Base-by-base conservation (phyloP, 2,113 vertebrate genomes). In the Aptenodytes forsteri region DNA sequence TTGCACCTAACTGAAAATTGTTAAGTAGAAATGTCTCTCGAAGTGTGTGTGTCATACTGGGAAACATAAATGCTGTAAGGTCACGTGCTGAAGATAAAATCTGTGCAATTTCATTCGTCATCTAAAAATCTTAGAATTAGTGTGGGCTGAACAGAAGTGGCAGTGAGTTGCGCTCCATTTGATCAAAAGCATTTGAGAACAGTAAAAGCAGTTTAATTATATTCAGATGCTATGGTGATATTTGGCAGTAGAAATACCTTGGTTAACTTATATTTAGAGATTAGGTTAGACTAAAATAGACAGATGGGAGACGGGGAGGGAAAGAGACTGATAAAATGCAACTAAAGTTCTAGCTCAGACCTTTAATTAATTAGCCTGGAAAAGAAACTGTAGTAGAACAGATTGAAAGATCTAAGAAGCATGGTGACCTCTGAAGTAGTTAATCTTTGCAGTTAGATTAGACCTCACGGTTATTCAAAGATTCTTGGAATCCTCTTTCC, bases 351-450 rank as follows among this genome's bases (percentile, higher is more conserved):
- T 83, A 89, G 44, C 62, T 92, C 62, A 91, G 77, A 46, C 58
- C 36, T 87, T 84, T 77, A 91, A 84, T 90, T 95, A 95, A 96
- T 96, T 95, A 94, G 62, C 78, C 64, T 58, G 62, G 72, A 54
- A 69, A 91, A 93, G 25, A 81, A 81, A 58, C 46, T 50, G 29
- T 44, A 61, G 69, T 54, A 79, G 44, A 82, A 81, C 80, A 87
- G 61, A 92, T 32, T 94, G 83, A 82, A 89, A 83, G 70, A 65
- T 70, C 77, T 80, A 83, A 90, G 65, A 83, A 73, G 38, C 49
- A 38, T 2, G 0, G 32, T 89, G 80, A 88, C 80, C 89, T 91
- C 89, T 90, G 78, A 95, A 95, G 85, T 23, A 79, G 66, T 80
- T 96, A 92, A 89, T 85, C 66, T 79, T 61, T 62, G 65, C 49